Conservation (phyloP, 2,113 vertebrate species). For the Ceratotherium simum region DNA sequence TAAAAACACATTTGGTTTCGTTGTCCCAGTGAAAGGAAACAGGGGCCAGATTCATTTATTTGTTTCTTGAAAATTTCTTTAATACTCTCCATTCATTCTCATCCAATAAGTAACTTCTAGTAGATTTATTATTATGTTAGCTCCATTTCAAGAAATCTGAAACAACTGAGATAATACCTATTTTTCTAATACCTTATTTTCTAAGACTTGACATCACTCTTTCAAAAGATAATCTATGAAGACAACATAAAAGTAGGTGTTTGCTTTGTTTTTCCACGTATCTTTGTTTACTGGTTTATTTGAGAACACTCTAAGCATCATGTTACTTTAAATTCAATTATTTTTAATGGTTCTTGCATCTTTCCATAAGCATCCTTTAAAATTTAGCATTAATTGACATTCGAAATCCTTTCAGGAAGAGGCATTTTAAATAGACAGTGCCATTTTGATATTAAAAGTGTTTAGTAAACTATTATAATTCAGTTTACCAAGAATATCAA, state of each 20-base stretch:
- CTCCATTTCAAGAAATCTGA: not conserved
- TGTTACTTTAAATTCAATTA: conserved; percentile 61
- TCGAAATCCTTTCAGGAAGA: not conserved
- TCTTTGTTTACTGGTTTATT: not conserved
- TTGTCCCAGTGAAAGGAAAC: not conserved
- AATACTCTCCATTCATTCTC: not conserved
- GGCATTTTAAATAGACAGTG: accelerated
- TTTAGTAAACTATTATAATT: not conserved
- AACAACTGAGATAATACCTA: not conserved
- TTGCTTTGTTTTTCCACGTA: conserved; percentile 8
- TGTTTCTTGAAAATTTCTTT: not conserved
- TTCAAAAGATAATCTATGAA: conserved; percentile 30
- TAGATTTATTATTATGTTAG: not conserved
- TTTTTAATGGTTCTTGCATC: conserved; percentile 51
- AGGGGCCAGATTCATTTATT: not conserved
- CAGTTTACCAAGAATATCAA: not conserved
- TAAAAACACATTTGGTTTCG: not conserved
- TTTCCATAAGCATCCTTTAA: not conserved
- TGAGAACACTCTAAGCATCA: not conserved
- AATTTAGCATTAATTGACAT: conserved; percentile 25
- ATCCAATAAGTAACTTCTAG: not conserved
- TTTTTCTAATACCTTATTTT: too few species aligned
- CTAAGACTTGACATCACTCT: not conserved
- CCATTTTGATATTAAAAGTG: not conserved
- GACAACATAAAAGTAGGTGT: not conserved